Base-by-base conservation (phyloP, 2,797 vertebrate species). In the Enteromius paludinosus region DNA sequence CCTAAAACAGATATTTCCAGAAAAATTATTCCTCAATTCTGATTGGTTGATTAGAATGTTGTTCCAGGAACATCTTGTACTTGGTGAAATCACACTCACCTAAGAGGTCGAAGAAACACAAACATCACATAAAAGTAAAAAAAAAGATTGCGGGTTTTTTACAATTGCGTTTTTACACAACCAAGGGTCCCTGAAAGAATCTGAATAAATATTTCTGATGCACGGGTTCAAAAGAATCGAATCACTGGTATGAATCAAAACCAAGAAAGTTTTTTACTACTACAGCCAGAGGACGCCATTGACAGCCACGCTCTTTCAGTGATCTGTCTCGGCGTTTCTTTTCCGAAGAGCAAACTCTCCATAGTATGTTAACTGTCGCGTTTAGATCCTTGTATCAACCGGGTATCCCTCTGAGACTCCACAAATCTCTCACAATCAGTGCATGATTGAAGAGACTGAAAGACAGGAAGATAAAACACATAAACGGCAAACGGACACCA, bases 191-290 rank as follows among this genome's bases (percentile, higher is more conserved):
- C 15, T 71, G 23, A 30, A 11, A 12, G 10, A 52, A n/a, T 38
- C 18, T 73, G 20, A 74, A 25, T 56, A 1, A 74, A 56, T 74
- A 20, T 56, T 17, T 74, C 20, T 23, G 5, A 0, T 41, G 52
- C 25, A 74, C 33, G 0, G n/a, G 15, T 23, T 74, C 33, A 59
- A 17, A 59, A 41, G 49, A 74, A 56, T 74, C 72, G 52, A 74
- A 3, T 74, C 30, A 10, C 7, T 59, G n/a, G 4, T 2, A 74
- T 74, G 33, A 41, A 41, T 59, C 33, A 10, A 35, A 15, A 30
- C 11, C 18, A 12, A 49, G 17, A 47, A 45, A 28, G 41, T n/a
- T n/a, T n/a, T n/a, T n/a, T n/a, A n/a, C n/a, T n/a, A n/a, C n/a
- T n/a, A 52, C 49, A 8, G 49, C 49, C 18, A 18, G 49, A 45